A percentile compares a stretch with the other conserved stretches of the same genome.
phyloP scores from a whole-genome alignment of 2,113 vertebrate species.

The Gobio gobio region DNA sequence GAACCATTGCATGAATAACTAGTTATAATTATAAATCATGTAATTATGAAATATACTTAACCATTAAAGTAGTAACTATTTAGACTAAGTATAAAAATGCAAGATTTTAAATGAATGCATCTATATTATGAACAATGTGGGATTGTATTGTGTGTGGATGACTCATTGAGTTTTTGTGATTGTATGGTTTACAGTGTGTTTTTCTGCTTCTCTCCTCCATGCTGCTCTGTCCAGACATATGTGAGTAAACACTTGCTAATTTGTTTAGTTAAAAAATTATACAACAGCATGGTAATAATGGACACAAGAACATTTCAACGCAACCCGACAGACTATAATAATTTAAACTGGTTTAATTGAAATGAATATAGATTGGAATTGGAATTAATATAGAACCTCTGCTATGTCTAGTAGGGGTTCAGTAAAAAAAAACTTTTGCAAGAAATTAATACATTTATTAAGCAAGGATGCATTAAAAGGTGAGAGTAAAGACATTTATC shows the following conservation, averaged over 20 bases:
- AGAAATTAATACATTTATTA: background rate
- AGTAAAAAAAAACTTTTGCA: background rate
- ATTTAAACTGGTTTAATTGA: background rate
- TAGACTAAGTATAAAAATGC: background rate
- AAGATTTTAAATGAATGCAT: background rate
- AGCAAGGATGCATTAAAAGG: background rate
- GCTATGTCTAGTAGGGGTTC: background rate
- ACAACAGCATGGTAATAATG: background rate
- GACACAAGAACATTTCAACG: background rate
- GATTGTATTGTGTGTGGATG: slow-evolving; percentile 45
- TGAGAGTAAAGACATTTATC: too few species aligned
- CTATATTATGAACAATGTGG: background rate
- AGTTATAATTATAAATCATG: too few species aligned
- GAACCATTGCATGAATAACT: background rate
- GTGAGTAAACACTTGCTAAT: slow-evolving; percentile 71
- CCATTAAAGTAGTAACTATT: background rate
- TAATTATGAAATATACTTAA: too few species aligned
- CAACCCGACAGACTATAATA: too few species aligned
- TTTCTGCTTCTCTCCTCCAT: slow-evolving; percentile 61
- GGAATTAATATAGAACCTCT: background rate
- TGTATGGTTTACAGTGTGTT: slow-evolving; percentile 51
- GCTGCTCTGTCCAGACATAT: slow-evolving; percentile 82
- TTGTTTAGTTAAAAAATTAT: background rate
- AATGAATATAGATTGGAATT: background rate
- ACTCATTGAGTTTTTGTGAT: slow-evolving; percentile 50